phyloP scores from a whole-genome alignment of 2,113 vertebrate genomes.

The Stegostoma tigrinum region DNA sequence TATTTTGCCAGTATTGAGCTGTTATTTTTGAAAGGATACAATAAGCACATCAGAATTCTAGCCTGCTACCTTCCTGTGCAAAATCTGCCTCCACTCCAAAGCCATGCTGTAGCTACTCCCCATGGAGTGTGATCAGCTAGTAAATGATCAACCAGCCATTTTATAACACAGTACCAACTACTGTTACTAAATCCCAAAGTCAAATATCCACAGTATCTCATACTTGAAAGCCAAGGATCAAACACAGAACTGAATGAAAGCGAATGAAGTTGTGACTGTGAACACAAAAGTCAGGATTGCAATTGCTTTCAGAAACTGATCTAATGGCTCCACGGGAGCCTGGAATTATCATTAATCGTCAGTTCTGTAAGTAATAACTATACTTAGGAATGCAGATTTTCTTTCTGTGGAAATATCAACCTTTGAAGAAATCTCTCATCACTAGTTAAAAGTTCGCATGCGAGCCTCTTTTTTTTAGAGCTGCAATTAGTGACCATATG shows the following conservation, averaged over 20 bases:
- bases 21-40: not conserved
- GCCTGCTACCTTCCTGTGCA: not conserved
- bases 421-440: not conserved
- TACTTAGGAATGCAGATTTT: not conserved
- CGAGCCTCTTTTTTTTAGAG: not conserved
- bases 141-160: not conserved
- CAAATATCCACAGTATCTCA: not conserved
- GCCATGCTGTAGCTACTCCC: not conserved
- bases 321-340: not conserved
- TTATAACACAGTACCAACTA: not conserved
- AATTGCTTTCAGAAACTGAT: not conserved
- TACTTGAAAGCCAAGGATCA: not conserved
- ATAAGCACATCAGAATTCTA: not conserved
- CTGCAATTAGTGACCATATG: not conserved
- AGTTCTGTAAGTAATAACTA: not conserved
- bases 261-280: not conserved
- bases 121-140: not conserved
- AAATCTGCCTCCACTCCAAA: not conserved
- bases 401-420: not conserved
- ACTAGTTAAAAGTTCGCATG: not conserved
- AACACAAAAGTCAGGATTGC: not conserved
- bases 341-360: not conserved
- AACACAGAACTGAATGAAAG: not conserved
- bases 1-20: not conserved
- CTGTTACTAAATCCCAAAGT: not conserved